Conservation (phyloP, 2,113 vertebrate species). For the Bufo gargarizans region DNA sequence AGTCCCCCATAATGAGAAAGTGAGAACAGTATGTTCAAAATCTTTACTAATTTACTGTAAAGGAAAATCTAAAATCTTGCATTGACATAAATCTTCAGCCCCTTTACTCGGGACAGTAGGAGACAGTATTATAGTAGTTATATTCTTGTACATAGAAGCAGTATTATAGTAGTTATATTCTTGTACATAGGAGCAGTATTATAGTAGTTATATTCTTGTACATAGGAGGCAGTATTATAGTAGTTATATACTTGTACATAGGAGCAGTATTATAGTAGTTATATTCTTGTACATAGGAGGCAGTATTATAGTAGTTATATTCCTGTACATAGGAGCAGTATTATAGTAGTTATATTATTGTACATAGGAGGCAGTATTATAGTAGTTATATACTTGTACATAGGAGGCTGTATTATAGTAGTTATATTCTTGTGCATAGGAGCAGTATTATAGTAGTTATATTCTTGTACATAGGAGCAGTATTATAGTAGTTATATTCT, state of each 20-base stretch:
- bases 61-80: no score
- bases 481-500: no score
- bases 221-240: no score
- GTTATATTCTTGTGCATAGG: conserved; percentile 1
- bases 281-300: no score
- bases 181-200: background rate
- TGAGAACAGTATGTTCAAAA: no score
- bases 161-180: background rate
- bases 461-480: background rate
- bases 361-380: background rate
- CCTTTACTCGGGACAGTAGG: background rate
- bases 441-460: background rate
- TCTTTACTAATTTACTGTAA: no score
- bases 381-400: background rate
- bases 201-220: background rate
- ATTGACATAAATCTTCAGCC: no score
- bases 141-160: background rate
- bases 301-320: background rate
- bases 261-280: no score
- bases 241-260: no score
- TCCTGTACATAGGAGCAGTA: background rate
- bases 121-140: background rate
- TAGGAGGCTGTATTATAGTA: background rate
- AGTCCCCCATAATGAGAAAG: no score
- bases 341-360: background rate